A percentile compares a stretch with the other conserved stretches of the same genome.
phyloP scores from a whole-genome alignment of 2,888 invertebrate species.

The Aporophyla lueneburgensis region DNA sequence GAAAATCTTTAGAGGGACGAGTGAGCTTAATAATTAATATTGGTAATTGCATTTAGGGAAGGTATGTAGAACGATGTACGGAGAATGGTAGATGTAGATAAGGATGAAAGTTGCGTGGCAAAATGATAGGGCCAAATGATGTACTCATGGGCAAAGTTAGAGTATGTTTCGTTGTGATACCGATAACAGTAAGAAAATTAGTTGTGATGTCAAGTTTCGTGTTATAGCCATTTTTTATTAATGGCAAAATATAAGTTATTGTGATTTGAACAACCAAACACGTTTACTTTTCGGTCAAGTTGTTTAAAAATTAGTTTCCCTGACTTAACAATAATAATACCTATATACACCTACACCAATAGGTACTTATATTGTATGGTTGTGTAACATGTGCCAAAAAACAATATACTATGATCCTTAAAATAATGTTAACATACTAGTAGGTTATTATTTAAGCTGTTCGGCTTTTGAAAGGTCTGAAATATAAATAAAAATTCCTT shows the following conservation, averaged over 20 bases:
- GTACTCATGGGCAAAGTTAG: not conserved
- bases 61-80: slow-evolving; percentile 35
- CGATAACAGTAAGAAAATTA: not conserved
- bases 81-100: slow-evolving; percentile 18
- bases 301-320: too few relatives aligned
- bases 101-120: not conserved
- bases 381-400: not conserved
- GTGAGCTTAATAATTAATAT: slow-evolving; percentile 57
- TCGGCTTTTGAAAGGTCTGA: not conserved
- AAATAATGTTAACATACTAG: not conserved
- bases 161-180: not conserved
- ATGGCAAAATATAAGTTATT: not conserved
- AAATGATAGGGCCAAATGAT: not conserved
- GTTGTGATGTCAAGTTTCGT: not conserved
- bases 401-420: not conserved
- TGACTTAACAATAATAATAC: not conserved
- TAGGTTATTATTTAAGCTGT: too few relatives aligned
- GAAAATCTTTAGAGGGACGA: slow-evolving; percentile 46
- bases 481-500: not conserved
- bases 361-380: not conserved
- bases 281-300: not conserved
- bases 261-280: not conserved
- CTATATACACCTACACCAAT: not conserved
- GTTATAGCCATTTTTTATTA: too few relatives aligned
- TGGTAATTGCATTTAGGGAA: slow-evolving; percentile 50